phyloP scores from a whole-genome alignment of 2,888 invertebrate species.

The Meloe dianella region DNA sequence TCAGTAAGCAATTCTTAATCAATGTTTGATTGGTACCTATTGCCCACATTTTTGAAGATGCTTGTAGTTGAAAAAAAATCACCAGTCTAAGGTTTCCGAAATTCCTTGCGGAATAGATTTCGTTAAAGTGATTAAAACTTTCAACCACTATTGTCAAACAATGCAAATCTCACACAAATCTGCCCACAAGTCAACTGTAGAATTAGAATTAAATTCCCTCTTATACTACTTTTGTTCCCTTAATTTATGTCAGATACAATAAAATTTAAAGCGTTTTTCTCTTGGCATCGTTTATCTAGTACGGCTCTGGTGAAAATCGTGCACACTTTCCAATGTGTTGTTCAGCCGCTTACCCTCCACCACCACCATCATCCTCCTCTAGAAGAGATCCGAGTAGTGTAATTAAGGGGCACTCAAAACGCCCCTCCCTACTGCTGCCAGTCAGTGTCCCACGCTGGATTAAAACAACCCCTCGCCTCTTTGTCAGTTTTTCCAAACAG shows the following conservation, averaged over 20 bases:
- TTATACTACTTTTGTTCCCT: too few relatives aligned
- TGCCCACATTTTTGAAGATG: too few relatives aligned
- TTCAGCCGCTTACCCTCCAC: not conserved
- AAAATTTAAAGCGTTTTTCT: too few relatives aligned
- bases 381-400: conserved; percentile 49
- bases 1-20: not conserved
- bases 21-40: not conserved
- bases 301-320: conserved; percentile 19
- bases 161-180: too few relatives aligned
- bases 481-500: conserved; percentile 7
- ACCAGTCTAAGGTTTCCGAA: too few relatives aligned
- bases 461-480: conserved; percentile 52
- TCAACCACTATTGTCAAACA: too few relatives aligned
- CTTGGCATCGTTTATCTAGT: not conserved
- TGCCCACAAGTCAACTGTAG: too few relatives aligned
- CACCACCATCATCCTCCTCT: conserved; percentile 30
- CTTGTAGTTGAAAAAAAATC: too few relatives aligned
- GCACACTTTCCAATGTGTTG: conserved; percentile 33
- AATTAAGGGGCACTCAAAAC: conserved; percentile 60
- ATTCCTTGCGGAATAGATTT: too few relatives aligned
- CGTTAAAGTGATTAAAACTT: too few relatives aligned
- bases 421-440: conserved; percentile 40
- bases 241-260: too few relatives aligned
- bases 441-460: conserved; percentile 53
- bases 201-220: too few relatives aligned